phyloP scores from a whole-genome alignment of 1,140 invertebrate genomes.

The Bombus pyrosoma region DNA sequence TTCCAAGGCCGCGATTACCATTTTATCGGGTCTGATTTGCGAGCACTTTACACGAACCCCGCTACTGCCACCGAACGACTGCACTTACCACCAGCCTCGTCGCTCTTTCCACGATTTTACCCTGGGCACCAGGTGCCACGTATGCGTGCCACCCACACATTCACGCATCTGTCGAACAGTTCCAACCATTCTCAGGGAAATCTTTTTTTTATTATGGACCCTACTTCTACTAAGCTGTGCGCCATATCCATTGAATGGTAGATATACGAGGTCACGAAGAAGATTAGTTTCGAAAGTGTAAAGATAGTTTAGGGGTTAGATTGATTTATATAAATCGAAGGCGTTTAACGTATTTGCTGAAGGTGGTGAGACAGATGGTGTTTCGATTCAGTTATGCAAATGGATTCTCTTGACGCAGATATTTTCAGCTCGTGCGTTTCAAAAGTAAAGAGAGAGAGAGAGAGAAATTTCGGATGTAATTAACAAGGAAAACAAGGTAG shows the following conservation, averaged over 20 bases:
- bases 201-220: not conserved
- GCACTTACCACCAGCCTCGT: conserved; percentile 67
- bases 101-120: conserved; percentile 53
- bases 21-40: conserved; percentile 80
- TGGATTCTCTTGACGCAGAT: too few species aligned
- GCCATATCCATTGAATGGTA: not conserved
- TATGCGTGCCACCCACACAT: not conserved
- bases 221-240: not conserved
- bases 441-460: too few species aligned
- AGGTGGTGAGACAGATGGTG: too few species aligned
- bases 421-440: too few species aligned
- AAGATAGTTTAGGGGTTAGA: not conserved
- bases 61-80: conserved; percentile 56
- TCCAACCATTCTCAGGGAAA: too few species aligned
- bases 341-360: too few species aligned
- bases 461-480: too few species aligned
- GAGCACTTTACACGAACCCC: conserved; percentile 75
- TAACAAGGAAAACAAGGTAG: too few species aligned
- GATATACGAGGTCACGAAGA: not conserved
- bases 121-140: conserved; percentile 20
- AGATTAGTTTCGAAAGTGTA: not conserved
- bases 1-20: conserved; percentile 75
- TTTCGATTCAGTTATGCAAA: too few species aligned
- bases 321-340: too few species aligned
- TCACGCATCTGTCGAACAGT: not conserved